phyloP scores from a whole-genome alignment of 2,797 vertebrate species.

The Champsocephalus gunnari region DNA sequence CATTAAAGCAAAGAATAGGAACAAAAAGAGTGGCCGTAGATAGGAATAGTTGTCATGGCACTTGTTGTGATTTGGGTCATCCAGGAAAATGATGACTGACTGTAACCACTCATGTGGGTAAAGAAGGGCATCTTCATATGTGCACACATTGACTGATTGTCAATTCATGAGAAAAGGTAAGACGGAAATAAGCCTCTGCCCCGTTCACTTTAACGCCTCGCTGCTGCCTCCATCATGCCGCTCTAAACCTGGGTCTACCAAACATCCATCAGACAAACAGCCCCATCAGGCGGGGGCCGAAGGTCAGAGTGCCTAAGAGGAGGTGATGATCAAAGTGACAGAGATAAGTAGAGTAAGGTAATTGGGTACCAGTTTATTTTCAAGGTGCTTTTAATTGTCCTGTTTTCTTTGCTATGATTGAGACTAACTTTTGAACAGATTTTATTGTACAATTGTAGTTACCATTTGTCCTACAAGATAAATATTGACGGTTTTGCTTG shows the following conservation, averaged over 20 bases:
- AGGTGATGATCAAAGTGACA: conserved; percentile 50
- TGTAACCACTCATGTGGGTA: background rate
- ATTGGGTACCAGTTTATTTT: conserved; percentile 29
- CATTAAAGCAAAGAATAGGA: background rate
- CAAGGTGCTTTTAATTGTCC: background rate
- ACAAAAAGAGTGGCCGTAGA: background rate
- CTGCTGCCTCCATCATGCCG: conserved; percentile 22
- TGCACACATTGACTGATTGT: conserved; percentile 10
- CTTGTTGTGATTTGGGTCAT: conserved; percentile 7
- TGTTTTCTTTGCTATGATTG: background rate
- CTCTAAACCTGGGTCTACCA: background rate
- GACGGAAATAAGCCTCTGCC: conserved; percentile 23
- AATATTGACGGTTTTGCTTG: background rate
- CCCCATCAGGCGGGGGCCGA: background rate
- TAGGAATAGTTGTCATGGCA: background rate
- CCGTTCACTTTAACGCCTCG: conserved; percentile 16
- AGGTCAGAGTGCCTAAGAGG: conserved; percentile 39
- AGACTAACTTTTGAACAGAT: background rate
- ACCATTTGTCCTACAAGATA: background rate
- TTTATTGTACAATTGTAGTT: background rate
- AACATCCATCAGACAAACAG: conserved; percentile 42
- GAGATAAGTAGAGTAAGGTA: conserved; percentile 42
- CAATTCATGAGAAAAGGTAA: conserved; percentile 23
- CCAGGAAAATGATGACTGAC: conserved; percentile 19
- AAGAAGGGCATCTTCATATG: background rate